Conservation (phyloP, 2,797 vertebrate genomes). For the Astyanax mexicanus region DNA sequence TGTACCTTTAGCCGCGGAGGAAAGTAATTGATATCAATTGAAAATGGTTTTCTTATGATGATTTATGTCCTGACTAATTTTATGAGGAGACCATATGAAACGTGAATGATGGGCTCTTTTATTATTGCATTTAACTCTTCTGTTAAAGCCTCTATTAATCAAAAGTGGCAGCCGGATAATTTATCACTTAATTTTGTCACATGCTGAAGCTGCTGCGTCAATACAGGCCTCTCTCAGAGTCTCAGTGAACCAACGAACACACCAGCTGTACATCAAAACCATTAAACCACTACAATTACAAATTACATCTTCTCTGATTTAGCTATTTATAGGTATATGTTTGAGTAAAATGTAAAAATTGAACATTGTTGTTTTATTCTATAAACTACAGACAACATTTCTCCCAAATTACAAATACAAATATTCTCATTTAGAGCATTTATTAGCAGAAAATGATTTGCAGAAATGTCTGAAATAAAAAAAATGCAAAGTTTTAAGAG, state of each 20-base stretch:
- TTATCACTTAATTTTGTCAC: conserved; percentile 66
- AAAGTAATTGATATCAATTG: conserved; percentile 64
- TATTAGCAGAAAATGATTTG: too few species aligned
- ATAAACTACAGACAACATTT: too few species aligned
- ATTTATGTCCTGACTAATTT: conserved; percentile 68
- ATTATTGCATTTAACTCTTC: conserved; percentile 74
- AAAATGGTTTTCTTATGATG: conserved; percentile 65
- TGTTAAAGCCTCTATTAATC: conserved; percentile 75
- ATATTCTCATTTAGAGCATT: too few species aligned
- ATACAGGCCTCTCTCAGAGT: conserved; percentile 46
- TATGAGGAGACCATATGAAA: conserved; percentile 69
- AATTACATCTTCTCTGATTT: too few species aligned
- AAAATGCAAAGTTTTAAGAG: too few species aligned
- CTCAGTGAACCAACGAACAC: conserved; percentile 62
- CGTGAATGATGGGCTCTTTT: conserved; percentile 73
- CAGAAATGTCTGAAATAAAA: too few species aligned
- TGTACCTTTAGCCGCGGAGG: conserved; percentile 31
- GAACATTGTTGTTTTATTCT: too few species aligned
- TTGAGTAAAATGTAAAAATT: too few species aligned
- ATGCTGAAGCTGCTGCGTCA: conserved; percentile 59
- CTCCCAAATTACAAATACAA: too few species aligned
- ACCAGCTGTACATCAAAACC: conserved; percentile 60
- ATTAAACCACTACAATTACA: too few species aligned
- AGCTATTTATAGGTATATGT: too few species aligned
- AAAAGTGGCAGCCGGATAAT: conserved; percentile 67